Evolutionary conservation across 64 coral and sea anemone genomes (phyloP).

Genomic region (Stichodactyla helianthus): DNA sequence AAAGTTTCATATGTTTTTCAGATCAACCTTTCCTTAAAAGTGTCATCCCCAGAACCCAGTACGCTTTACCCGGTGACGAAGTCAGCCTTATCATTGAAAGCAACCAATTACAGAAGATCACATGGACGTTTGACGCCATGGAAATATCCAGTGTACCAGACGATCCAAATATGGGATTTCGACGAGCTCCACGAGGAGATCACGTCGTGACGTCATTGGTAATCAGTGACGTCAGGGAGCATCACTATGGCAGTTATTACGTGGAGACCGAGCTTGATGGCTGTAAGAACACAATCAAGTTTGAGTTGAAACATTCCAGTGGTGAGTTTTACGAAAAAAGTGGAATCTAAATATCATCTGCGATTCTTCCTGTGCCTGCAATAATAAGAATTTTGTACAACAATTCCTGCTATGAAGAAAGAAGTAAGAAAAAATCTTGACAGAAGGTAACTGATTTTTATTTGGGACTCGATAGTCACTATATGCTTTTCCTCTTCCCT

Average conservation of each 20-base stretch:
- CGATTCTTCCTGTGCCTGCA: no score
- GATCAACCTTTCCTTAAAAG: conserved; percentile 49
- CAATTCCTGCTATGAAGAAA: no score
- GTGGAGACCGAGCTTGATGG: conserved; percentile 43
- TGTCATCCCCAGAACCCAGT: conserved; percentile 28
- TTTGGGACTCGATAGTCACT: no score
- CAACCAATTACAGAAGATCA: conserved; percentile 28
- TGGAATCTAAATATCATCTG: no score
- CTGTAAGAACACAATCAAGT: conserved; percentile 41
- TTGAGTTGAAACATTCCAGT: conserved; percentile 56
- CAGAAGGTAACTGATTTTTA: no score
- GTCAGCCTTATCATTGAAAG: conserved; percentile 48
- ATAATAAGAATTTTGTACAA: no score
- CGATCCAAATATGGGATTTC: conserved; percentile 69
- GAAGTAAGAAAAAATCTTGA: no score
- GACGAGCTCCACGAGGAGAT: conserved; percentile 1
- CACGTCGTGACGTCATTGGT: conserved; percentile 53
- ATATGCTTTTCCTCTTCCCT: no score
- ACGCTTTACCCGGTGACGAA: conserved; percentile 36
- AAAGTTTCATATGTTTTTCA: background rate
- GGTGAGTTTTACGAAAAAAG: conserved; percentile 32
- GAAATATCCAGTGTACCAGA: conserved; percentile 58
- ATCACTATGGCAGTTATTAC: conserved; percentile 73
- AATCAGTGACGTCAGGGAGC: conserved; percentile 49
- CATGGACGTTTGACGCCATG: conserved; percentile 66